Evolutionary conservation across 1,140 invertebrate species (phyloP), one percentile per base, ranked within the genome.

Genomic region (Carposina sasakii): DNA sequence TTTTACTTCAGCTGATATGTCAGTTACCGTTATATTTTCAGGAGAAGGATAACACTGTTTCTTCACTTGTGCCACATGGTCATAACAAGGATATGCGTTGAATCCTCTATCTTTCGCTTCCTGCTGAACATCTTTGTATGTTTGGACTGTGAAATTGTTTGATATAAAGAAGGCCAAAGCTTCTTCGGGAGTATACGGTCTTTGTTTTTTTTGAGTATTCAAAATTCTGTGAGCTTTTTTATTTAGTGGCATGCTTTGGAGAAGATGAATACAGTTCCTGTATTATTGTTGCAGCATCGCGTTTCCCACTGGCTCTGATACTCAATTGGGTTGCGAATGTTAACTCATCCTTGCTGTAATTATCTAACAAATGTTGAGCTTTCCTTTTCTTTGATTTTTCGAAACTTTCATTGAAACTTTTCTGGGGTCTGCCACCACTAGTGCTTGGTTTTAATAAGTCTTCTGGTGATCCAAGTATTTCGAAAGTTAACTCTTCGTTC

Each of bases 1-100:
- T 6, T 56, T 39, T 1, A 60, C 48, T 63, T 70, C 63, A 16
- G 61, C 57, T 34, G 42, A 56, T 10, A 47, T 70, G 42, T 60
- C 63, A 5, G 60, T 69, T n/a, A 71, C 57, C 19, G 1, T 22
- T 16, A 24, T 60, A 10, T n/a, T 13, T 13, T 47, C 12, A 33
- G 46, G 36, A 3, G 2, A 12, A 1, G 43, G 51, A 42, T 53
- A 53, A 17, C 37, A 47, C 0, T 53, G 21, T 23, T 34, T 53
- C 15, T 53, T 53, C 9, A 28, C 44, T 34, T 36, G 40, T 43
- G 41, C 12, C 17, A 52, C 1, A 1, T 47, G 19, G 1, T 26
- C 22, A 52, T 52, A 52, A 20, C 51, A 47, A n/a, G 51, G 51
- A 23, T 41, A 52, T 5, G 15, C 4, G 15, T 16, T 8, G 15